Conservation (phyloP, 2,888 invertebrate species). For the Cerceris rybyensis region DNA sequence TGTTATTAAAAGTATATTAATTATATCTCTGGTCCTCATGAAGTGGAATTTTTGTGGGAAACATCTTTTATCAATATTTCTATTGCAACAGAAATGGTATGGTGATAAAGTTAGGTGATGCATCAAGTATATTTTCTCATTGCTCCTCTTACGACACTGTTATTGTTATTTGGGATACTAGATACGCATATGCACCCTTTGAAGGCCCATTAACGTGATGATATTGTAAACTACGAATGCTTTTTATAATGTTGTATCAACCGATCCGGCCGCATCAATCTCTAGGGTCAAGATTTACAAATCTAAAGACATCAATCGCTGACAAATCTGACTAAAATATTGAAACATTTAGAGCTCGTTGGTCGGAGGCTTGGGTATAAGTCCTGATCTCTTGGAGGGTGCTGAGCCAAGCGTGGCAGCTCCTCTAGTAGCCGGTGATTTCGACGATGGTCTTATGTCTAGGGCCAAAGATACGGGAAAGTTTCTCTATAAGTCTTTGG, state of each 20-base stretch:
- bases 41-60: too few relatives aligned
- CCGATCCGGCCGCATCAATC: conserved; percentile 31
- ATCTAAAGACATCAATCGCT: background rate
- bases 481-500: conserved; percentile 89
- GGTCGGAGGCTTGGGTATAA: conserved; percentile 80
- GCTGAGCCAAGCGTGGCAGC: conserved; percentile 78
- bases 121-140: too few relatives aligned
- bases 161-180: too few relatives aligned
- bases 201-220: background rate
- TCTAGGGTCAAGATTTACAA: conserved; percentile 31
- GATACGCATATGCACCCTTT: background rate
- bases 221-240: conserved; percentile 5
- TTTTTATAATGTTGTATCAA: conserved; percentile 25
- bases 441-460: conserved; percentile 92
- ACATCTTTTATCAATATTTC: too few relatives aligned
- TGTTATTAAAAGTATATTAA: too few relatives aligned
- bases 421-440: conserved; percentile 81
- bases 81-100: too few relatives aligned
- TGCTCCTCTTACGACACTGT: too few relatives aligned
- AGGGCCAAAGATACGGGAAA: conserved; percentile 94
- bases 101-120: too few relatives aligned
- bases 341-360: conserved; percentile 78
- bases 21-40: too few relatives aligned
- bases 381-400: conserved; percentile 79
- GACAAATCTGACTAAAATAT: conserved; percentile 59